Base-by-base conservation (phyloP, 1,140 invertebrate species). In the Tetramorium simillimum region DNA sequence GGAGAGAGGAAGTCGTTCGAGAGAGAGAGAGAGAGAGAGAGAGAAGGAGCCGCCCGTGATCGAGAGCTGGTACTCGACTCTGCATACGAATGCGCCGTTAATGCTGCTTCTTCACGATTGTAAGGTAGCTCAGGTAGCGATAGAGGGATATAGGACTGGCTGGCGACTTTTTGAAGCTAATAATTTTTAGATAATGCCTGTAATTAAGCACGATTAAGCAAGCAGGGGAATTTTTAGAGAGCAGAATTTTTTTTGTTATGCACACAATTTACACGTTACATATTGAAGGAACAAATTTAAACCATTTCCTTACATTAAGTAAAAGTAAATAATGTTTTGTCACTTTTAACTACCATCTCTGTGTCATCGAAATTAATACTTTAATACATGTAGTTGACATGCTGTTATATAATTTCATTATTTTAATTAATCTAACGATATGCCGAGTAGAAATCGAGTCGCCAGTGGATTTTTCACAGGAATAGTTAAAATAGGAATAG, bases 61-160 rank as follows among this genome's bases (percentile, higher is more conserved):
- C 72, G 85, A 58, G 18, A 76, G 72, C 40, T 67, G 63, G 49
- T 37, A 46, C 53, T 89, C 69, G 75, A 86, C 84, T 86, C 77
- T 87, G 88, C 78, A 84, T 82, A 86, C 77, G 76, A 86, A 89
- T 87, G 80, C 65, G 70, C 37, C 46, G 77, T 69, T 65, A 63
- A 70, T 86, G 63, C 24, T 16, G 56, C 33, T 53, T 62, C 40
- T 72, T 87, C 73, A 76, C 70, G 76, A 86, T 81, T 37, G 58
- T 43, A 21, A 80, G 51, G 53, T 78, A 21, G 33, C 24, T 24
- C 51, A 43, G 56, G 62, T 53, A 49, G 65, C 43, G 53, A 82
- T 56, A 53, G 28, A 69, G 63, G 37, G 37, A 24, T 75, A 24
- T 14, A 46, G 21, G 24, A 63, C 40, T 43, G 24, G 40, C 2